Base-by-base conservation (phyloP, 2,797 vertebrate species). In the Erethizon dorsatum region DNA sequence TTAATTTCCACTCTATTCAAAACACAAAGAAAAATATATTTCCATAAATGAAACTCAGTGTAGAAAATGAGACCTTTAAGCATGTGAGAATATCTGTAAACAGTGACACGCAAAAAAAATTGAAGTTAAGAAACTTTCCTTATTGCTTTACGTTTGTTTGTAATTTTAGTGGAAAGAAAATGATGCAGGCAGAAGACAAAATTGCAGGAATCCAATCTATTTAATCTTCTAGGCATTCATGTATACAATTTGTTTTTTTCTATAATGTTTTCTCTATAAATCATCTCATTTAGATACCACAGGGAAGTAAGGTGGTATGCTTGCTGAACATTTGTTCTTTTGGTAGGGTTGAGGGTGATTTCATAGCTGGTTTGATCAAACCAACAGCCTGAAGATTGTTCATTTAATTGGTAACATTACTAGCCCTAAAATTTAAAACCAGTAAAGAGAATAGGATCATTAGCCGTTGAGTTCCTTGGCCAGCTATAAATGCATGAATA, bases 101-200 rank as follows among this genome's bases (percentile, higher is more conserved):
- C 12, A 95, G 63, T 52, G 24, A n/a, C 9, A 28, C 3, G 28
- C 83, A 82, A 96, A 96, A 96, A 97, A 86, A 65, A 9, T 24
- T 84, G 37, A 96, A 96, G 69, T 90, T 63, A 95, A 97, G 52
- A 94, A 96, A 97, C 77, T 95, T 97, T 63, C 77, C 56, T 95
- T 92, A 92, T 92, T 97, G 71, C 89, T 97, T 91, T 97, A 89
- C 83, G 75, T 96, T 96, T 96, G 92, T 96, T 97, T 96, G 57
- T 96, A 92, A 96, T 95, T 96, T 97, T 80, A 95, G 63, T 83
- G 57, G 82, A 94, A 82, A 69, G 88, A 97, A 94, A 94, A 92
- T 57, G 79, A 83, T 15, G 65, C 71, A 41, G 5, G 1, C 90
- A 78, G 77, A 95, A 92, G 92, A 90, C 73, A 91, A 71, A 31